Percentiles rank a stretch among this genome's conserved stretches.
These are phyloP conservation scores for Amia ocellicauda DNA, from an alignment of 2,113 vertebrate genomes.

Conservation along the genomic window DNA sequence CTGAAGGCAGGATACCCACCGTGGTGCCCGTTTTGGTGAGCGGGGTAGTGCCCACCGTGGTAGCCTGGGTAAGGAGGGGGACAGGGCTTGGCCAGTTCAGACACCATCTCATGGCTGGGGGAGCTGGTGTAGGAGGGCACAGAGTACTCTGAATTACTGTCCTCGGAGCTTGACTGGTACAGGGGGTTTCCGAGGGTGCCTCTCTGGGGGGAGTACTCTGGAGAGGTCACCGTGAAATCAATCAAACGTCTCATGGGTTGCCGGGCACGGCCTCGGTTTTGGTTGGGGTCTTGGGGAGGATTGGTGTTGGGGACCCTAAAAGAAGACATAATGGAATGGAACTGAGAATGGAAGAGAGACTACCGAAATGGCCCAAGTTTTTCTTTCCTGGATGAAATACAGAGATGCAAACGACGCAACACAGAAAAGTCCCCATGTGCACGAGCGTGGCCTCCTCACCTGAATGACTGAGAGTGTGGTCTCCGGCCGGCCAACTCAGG, in stretches of 20 bases:
- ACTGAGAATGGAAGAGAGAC: no score
- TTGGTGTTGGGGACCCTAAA: constrained; percentile 64
- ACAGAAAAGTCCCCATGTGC: background rate
- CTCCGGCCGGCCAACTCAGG: constrained; percentile 72
- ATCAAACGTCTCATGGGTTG: constrained; percentile 62
- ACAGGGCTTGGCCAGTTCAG: constrained; percentile 51
- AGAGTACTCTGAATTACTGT: constrained; percentile 78
- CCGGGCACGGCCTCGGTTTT: constrained; percentile 54
- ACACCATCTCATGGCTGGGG: constrained; percentile 45
- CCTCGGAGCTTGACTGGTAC: constrained; percentile 75
- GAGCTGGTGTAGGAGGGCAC: constrained; percentile 70
- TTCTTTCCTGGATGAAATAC: no score
- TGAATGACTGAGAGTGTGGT: constrained; percentile 74
- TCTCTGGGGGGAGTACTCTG: constrained; percentile 57
- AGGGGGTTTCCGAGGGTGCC: constrained; percentile 39
- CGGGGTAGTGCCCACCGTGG: background rate
- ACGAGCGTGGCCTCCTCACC: constrained; percentile 45
- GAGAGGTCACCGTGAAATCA: constrained; percentile 61
- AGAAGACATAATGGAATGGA: constrained; percentile 15
- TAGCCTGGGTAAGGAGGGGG: constrained; percentile 59
- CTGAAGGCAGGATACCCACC: constrained; percentile 25
- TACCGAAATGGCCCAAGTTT: no score
- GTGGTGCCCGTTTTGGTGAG: constrained; percentile 32
- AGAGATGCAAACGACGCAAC: no score
- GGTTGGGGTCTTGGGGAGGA: constrained; percentile 44